These are phyloP conservation scores for Alethe diademata DNA, from an alignment of 2,113 vertebrate genomes.

Conservation along the genomic window DNA sequence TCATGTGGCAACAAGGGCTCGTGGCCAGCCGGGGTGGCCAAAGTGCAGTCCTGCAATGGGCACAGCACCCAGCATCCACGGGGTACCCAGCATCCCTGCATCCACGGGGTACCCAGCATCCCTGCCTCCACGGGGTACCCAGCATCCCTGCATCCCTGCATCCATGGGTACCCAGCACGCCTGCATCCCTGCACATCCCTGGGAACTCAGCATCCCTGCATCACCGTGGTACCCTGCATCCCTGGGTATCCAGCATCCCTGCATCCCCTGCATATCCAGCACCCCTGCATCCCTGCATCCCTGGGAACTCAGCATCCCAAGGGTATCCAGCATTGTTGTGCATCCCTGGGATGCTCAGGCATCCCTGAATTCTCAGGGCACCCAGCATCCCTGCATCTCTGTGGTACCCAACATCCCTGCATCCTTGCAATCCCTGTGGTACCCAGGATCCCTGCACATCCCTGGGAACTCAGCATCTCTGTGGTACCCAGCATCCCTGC, in stretches of 20 bases:
- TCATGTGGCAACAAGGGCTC: accelerated
- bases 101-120: accelerated
- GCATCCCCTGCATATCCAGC: too few species aligned
- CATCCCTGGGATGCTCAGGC: neutral
- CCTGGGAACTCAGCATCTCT: neutral
- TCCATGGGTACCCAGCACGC: neutral
- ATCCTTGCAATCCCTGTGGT: neutral
- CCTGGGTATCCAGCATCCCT: too few species aligned
- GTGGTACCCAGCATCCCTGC: neutral
- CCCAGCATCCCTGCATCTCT: neutral
- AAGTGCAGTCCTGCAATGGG: accelerated
- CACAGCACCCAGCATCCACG: neutral
- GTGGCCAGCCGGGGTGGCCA: accelerated
- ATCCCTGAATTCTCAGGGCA: neutral
- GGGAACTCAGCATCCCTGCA: neutral
- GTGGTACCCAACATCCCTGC: neutral
- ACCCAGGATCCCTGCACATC: neutral
- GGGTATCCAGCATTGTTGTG: neutral
- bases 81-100: neutral
- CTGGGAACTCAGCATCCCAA: too few species aligned
- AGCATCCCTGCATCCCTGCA: neutral
- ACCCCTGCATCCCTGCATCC: neutral
- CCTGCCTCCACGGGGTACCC: neutral
- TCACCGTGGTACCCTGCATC: neutral
- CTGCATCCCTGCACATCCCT: neutral